Base-by-base conservation (phyloP, 1,140 invertebrate genomes). In the Goniozus legneri region DNA sequence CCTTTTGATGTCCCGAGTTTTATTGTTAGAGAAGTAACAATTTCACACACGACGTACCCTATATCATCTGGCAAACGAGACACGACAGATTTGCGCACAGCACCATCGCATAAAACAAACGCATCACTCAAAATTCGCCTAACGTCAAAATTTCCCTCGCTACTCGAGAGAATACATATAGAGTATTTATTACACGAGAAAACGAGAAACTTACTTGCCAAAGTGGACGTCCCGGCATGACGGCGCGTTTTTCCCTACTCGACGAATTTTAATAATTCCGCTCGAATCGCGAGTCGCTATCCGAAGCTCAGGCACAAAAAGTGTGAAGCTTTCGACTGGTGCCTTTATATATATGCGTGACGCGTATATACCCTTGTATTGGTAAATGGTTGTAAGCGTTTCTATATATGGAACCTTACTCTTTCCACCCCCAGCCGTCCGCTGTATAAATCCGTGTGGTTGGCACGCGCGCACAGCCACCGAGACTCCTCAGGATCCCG, bases 131-230 rank as follows among this genome's bases (percentile, higher is more conserved):
- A n/a, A n/a, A n/a, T n/a, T n/a, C n/a, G n/a, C n/a, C n/a, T n/a
- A n/a, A n/a, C n/a, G n/a, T n/a, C n/a, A n/a, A n/a, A n/a, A n/a
- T n/a, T n/a, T n/a, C n/a, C n/a, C n/a, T n/a, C n/a, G n/a, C n/a
- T n/a, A n/a, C n/a, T n/a, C n/a, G n/a, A n/a, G n/a, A n/a, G n/a
- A n/a, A n/a, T n/a, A n/a, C n/a, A n/a, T n/a, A n/a, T n/a, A n/a
- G n/a, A n/a, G n/a, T n/a, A n/a, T n/a, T n/a, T n/a, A n/a, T n/a
- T n/a, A n/a, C n/a, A n/a, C n/a, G n/a, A n/a, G n/a, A n/a, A n/a
- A n/a, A n/a, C n/a, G n/a, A n/a, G n/a, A n/a, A n/a, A n/a, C 64
- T 69, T 60, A 73, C 70, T 58, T 73, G 70, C 70, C 70, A 73
- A 41, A 73, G 50, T 34, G 70, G 70, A 67, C 70, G 70, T 60